Base-by-base conservation (phyloP, 2,113 vertebrate species). In the Neodontobutis hainanensis region DNA sequence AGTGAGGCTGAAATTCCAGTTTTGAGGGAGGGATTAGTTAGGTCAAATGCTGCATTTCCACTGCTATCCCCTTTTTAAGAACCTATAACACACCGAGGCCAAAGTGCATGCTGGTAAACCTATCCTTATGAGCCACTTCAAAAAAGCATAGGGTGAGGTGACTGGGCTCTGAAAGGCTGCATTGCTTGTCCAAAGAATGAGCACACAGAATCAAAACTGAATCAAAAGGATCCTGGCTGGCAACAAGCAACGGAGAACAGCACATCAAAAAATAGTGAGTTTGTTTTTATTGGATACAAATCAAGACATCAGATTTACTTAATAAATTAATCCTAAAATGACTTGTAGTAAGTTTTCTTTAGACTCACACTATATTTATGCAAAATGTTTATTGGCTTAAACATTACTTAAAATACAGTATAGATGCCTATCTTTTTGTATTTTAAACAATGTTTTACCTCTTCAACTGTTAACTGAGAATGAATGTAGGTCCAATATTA, bases 1-100 rank as follows among this genome's bases (percentile, higher is more conserved):
- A 15, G 50, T 73, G 42, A 60, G 70, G 53, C 56, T 65, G 70
- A 64, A 73, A 71, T 72, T 75, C 45, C 43, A 62, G 57, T 66
- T 80, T 57, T 71, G 75, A 90, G 80, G 82, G 84, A 87, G 78
- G 87, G 86, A 88, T 87, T 78, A 77, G 40, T 58, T 38, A 19
- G 48, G 47, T 50, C 60, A 64, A 51, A 46, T 16, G 40, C 36
- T 69, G 50, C 47, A 68, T 75, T 65, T 73, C 56, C 59, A 73
- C 38, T 15, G 19, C 65, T 53, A 65, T 7, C 64, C 56, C 71
- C 44, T 75, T 73, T 85, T 82, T 50, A 79, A 61, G 65, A 80
- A 65, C 74, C 81, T 75, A 78, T 77, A 50, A 53, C 49, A 66
- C 36, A 69, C 67, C 45, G 51, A 65, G 64, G 79, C 73, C 70